Evolutionary conservation across 1,140 invertebrate species (phyloP).

Genomic region (Saccostrea glomerata): DNA sequence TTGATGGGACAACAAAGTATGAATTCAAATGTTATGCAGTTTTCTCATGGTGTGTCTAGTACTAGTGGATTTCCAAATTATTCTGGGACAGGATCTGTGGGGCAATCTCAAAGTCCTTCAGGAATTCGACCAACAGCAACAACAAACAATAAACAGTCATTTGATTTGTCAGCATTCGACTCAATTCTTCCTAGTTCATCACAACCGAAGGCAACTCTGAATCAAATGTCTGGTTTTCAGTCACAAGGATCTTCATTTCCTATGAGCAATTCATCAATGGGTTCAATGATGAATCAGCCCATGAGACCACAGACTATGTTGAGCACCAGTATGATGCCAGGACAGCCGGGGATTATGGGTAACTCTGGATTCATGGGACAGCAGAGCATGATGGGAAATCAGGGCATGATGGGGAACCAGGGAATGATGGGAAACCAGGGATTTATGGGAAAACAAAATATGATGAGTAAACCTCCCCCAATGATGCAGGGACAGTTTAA

Average conservation of each 20-base stretch:
- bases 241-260: constrained; percentile 52
- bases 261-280: constrained; percentile 48
- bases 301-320: constrained; percentile 15
- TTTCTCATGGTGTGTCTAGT: constrained; percentile 30
- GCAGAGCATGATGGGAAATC: constrained; percentile 56
- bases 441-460: constrained; percentile 27
- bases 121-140: constrained; percentile 42
- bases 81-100: constrained; percentile 2
- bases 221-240: constrained; percentile 63
- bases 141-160: constrained; percentile 45
- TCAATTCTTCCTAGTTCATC: constrained; percentile 67
- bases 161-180: constrained; percentile 73
- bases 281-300: constrained; percentile 39
- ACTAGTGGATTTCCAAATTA: constrained; percentile 39
- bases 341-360: constrained; percentile 45
- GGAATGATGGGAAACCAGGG: constrained; percentile 39
- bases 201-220: constrained; percentile 65
- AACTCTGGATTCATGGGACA: constrained; percentile 57
- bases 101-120: constrained; percentile 7
- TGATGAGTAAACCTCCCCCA: constrained; percentile 25
- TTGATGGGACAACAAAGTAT: constrained; percentile 40
- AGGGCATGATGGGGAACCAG: constrained; percentile 54
- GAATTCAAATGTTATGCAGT: constrained; percentile 44
- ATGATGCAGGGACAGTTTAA: constrained; percentile 32
- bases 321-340: not conserved